These are phyloP conservation scores for Bombus polaris DNA, from an alignment of 1,140 invertebrate genomes.

Conservation along the genomic window DNA sequence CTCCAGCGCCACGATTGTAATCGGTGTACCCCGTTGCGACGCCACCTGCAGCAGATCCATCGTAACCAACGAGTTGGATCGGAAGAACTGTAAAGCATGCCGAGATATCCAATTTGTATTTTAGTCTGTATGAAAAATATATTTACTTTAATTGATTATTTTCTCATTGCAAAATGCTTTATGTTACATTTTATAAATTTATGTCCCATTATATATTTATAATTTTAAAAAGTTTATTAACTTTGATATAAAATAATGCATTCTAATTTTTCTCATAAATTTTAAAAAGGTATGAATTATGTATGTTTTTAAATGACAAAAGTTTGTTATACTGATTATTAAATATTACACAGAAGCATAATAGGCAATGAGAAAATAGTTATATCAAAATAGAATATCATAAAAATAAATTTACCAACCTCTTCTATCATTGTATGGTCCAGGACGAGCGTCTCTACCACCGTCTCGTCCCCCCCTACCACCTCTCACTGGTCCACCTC, in stretches of 20 bases:
- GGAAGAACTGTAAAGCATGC: conserved; percentile 76
- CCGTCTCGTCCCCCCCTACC: conserved; percentile 80
- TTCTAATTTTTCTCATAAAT: not conserved
- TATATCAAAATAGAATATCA: conserved; percentile 22
- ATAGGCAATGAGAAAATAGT: conserved; percentile 61
- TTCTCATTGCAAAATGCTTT: conserved; percentile 53
- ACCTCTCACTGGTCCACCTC: conserved; percentile 79
- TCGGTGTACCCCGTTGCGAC: conserved; percentile 79
- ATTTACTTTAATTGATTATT: conserved; percentile 52
- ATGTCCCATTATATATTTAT: not conserved
- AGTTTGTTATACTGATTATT: not conserved
- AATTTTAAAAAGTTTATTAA: not conserved
- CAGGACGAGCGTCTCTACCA: conserved; percentile 81
- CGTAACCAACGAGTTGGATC: conserved; percentile 78
- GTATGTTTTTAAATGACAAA: not conserved
- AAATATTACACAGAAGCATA: not conserved
- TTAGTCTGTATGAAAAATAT: conserved; percentile 51
- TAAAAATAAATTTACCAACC: conserved; percentile 63
- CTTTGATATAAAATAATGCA: not conserved
- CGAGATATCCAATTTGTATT: conserved; percentile 61
- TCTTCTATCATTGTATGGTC: conserved; percentile 82
- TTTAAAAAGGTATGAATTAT: not conserved
- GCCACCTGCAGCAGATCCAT: conserved; percentile 77
- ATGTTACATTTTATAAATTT: not conserved
- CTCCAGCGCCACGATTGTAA: conserved; percentile 79